Evolutionary conservation across 1,140 invertebrate species (phyloP).

Genomic region (Carcinoscorpius rotundicauda): DNA sequence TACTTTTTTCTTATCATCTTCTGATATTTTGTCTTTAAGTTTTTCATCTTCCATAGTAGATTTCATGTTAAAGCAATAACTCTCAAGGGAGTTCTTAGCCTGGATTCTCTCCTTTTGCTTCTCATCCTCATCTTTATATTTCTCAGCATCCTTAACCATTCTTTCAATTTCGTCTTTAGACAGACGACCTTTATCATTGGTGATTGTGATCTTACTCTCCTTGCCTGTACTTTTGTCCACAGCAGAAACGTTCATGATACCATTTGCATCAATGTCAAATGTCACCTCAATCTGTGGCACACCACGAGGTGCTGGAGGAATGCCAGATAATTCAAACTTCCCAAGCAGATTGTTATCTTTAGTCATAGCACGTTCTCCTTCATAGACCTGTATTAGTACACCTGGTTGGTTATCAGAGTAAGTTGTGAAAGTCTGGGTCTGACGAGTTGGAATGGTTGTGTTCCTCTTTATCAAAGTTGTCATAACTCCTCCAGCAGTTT

Average conservation of each 20-base stretch:
- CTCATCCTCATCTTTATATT: slow-evolving; percentile 81
- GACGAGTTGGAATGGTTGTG: slow-evolving; percentile 90
- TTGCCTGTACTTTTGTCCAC: slow-evolving; percentile 63
- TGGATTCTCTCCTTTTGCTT: slow-evolving; percentile 62
- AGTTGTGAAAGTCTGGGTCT: slow-evolving; percentile 90
- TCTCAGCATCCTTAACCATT: slow-evolving; percentile 58
- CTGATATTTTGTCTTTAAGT: slow-evolving; percentile 51
- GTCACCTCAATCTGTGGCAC: slow-evolving; percentile 46
- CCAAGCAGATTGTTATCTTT: slow-evolving; percentile 45
- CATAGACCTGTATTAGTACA: slow-evolving; percentile 62
- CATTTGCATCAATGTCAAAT: slow-evolving; percentile 44
- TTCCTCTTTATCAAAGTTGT: slow-evolving; percentile 89
- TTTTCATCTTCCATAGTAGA: slow-evolving; percentile 43
- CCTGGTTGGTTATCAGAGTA: slow-evolving; percentile 93
- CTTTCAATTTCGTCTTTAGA: slow-evolving; percentile 37
- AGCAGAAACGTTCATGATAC: slow-evolving; percentile 37
- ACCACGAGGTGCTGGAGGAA: slow-evolving; percentile 43
- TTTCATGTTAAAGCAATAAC: slow-evolving; percentile 60
- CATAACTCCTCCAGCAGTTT: slow-evolving; percentile 95
- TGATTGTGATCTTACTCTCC: slow-evolving; percentile 64
- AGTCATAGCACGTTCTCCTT: slow-evolving; percentile 45
- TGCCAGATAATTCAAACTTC: slow-evolving; percentile 44
- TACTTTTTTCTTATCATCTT: slow-evolving; percentile 72
- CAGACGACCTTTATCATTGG: slow-evolving; percentile 40
- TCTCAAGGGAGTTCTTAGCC: slow-evolving; percentile 48